Base-by-base conservation (phyloP, 2,888 invertebrate species). In the Proisotoma minuta region DNA sequence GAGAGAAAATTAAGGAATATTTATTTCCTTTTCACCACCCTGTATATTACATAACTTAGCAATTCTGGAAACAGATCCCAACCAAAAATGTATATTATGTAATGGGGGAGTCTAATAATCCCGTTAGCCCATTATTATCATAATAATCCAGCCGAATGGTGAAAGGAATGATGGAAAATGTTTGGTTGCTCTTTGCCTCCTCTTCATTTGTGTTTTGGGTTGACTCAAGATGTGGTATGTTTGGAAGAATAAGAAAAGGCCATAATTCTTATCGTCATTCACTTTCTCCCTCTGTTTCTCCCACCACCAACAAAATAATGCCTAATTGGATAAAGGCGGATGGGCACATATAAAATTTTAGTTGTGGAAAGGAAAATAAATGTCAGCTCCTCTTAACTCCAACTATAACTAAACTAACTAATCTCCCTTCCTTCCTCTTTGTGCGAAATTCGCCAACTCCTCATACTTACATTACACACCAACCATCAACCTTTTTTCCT, bases 1-100 rank as follows among this genome's bases (percentile, higher is more conserved):
- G 66, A 70, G 66, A 70, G 68, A 70, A 70, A 70, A 68, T 70
- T 70, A 70, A 66, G 70, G 70, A 66, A 66, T 70, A 70, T 70
- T 68, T 70, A 70, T 70, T 68, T 70, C 70, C 66, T 68, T 65
- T 66, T 64, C 62, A 64, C 57, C 66, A 65, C 68, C 62, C 60
- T 66, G 60, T 56, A 50, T 65, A 60, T 62, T 60, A 65, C 43
- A 43, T 43, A 43, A 43, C 43, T 43, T 43, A 43, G 10, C 43
- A 43, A 43, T 43, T 43, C 18, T 43, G 15, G 43, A 34, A 34
- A 15, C 15, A 34, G 34, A 34, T 34, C 34, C 15, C 34, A 10
- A 10, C 34, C 34, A 15, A 8, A 34, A 8, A 10, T 8, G 34
- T 5, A 43, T 43, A 43, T 5, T n/a, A 43, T n/a, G 34, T 34